A percentile compares a stretch with the other conserved stretches of the same genome.
Conservation (phyloP, 1,140 invertebrate genomes). For the Drosophila varians region DNA sequence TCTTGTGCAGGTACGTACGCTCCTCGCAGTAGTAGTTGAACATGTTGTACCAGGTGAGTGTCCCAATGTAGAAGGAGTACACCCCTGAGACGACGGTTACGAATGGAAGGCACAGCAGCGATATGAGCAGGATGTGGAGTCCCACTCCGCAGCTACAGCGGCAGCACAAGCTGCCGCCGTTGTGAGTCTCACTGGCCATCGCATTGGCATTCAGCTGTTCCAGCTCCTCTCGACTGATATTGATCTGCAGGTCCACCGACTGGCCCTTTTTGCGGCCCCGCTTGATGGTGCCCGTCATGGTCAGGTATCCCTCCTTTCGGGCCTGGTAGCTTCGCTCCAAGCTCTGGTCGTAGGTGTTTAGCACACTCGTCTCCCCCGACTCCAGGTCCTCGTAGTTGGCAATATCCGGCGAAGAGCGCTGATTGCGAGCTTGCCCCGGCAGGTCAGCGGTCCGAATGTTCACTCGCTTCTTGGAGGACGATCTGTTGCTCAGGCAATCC, state of each 20-base stretch:
- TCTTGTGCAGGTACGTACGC: constrained; percentile 86
- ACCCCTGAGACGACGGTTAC: constrained; percentile 86
- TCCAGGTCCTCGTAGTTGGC: constrained; percentile 79
- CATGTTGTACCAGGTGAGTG: constrained; percentile 91
- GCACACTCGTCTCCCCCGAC: constrained; percentile 84
- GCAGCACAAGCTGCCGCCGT: constrained; percentile 85
- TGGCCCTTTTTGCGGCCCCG: constrained; percentile 89
- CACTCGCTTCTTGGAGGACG: constrained; percentile 85
- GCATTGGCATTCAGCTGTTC: constrained; percentile 87
- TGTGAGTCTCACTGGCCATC: constrained; percentile 86
- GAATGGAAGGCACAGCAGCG: constrained; percentile 88
- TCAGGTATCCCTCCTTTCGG: constrained; percentile 85
- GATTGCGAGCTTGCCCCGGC: constrained; percentile 54
- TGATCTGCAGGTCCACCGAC: constrained; percentile 89
- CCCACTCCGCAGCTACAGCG: constrained; percentile 87
- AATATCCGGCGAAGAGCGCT: constrained; percentile 73
- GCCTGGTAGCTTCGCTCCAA: constrained; percentile 84
- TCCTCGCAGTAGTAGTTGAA: constrained; percentile 89
- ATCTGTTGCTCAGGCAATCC: constrained; percentile 84
- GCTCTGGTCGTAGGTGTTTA: constrained; percentile 84
- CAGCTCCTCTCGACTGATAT: constrained; percentile 88
- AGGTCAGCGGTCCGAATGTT: constrained; percentile 85
- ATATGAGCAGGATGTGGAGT: constrained; percentile 88
- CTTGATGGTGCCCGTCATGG: constrained; percentile 90
- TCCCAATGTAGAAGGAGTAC: constrained; percentile 90